phyloP scores from a whole-genome alignment of 2,113 vertebrate genomes.

The Columbina picui region DNA sequence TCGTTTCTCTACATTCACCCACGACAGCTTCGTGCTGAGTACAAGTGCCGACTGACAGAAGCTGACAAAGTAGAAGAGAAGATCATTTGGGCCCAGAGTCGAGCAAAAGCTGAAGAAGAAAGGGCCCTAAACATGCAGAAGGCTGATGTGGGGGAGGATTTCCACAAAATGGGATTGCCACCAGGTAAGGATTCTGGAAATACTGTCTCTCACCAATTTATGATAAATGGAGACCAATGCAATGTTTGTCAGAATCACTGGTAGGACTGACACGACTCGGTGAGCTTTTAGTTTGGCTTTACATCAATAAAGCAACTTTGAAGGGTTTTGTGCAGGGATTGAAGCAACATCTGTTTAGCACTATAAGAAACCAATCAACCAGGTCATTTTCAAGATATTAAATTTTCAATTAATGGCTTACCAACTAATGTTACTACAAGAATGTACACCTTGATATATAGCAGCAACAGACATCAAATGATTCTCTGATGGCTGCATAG shows the following conservation, averaged over 20 bases:
- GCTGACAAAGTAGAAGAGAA: conserved; percentile 82
- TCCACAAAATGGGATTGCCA: conserved; percentile 66
- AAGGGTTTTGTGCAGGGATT: neutral
- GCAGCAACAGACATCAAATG: neutral
- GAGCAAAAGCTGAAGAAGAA: conserved; percentile 75
- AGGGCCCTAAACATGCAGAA: conserved; percentile 46
- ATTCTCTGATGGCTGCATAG: neutral
- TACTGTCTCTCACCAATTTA: neutral
- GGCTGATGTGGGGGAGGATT: conserved; percentile 22
- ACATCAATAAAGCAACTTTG: neutral
- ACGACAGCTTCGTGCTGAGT: conserved; percentile 78
- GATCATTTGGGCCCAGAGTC: conserved; percentile 81
- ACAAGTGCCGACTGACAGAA: conserved; percentile 68
- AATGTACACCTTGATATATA: neutral
- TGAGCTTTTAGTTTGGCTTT: neutral
- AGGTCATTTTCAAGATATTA: neutral
- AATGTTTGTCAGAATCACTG: neutral
- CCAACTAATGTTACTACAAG: neutral
- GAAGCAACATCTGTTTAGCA: neutral
- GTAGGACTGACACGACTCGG: neutral
- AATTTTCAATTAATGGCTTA: neutral
- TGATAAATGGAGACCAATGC: neutral
- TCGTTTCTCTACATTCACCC: neutral
- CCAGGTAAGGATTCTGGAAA: conserved; percentile 76
- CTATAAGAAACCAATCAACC: neutral